Evolutionary conservation across 2,113 vertebrate species (phyloP).

Genomic region (Climacteris rufus): DNA sequence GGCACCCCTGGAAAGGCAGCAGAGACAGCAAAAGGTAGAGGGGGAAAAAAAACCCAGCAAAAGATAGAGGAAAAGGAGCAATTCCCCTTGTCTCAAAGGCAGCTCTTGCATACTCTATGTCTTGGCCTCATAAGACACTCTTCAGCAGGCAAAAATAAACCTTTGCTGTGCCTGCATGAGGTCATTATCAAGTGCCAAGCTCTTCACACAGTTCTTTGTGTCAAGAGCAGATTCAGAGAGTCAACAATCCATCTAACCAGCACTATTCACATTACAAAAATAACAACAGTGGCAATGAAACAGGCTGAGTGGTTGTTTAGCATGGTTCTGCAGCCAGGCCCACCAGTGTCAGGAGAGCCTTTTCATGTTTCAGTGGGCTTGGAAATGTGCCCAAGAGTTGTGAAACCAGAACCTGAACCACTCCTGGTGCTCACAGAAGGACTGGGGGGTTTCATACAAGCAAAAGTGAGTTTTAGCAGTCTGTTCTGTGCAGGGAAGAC

Average conservation of each 20-base stretch:
- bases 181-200: not conserved
- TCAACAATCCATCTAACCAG: not conserved
- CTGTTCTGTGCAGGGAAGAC: not conserved
- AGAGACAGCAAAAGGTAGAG: not conserved
- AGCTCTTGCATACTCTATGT: not conserved
- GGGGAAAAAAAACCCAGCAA: not conserved
- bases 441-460: not conserved
- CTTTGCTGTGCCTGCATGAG: not conserved
- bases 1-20: not conserved
- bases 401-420: not conserved
- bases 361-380: not conserved
- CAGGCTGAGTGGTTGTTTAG: not conserved
- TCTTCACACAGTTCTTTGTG: not conserved
- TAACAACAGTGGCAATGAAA: not conserved
- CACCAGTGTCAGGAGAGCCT: not conserved
- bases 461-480: not conserved
- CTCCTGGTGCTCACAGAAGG: not conserved
- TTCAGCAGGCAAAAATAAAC: not conserved
- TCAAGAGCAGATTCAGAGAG: not conserved
- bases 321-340: not conserved
- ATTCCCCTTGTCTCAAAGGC: not conserved
- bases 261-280: not conserved
- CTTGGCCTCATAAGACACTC: not conserved
- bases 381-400: not conserved
- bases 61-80: not conserved